Percentiles rank a stretch among this genome's conserved stretches.
These are phyloP conservation scores for Hypselothyrea guttata DNA, from an alignment of 2,888 invertebrate genomes.

Conservation along the genomic window DNA sequence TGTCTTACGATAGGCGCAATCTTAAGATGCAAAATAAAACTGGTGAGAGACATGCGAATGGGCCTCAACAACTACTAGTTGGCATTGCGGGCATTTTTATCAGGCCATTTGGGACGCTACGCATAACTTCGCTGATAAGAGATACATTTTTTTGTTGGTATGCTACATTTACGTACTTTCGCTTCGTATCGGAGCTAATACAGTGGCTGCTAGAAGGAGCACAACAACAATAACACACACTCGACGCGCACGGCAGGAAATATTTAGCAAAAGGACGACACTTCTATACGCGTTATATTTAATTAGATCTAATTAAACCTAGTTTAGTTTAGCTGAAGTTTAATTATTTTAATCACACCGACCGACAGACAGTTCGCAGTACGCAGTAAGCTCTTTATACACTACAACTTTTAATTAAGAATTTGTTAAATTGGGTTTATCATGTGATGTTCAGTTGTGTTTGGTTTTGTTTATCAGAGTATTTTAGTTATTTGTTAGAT, in stretches of 20 bases:
- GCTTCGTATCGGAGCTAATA: slow-evolving; percentile 39
- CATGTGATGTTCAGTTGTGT: slow-evolving; percentile 4
- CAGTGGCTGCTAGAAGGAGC: slow-evolving; percentile 39
- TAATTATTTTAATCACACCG: neutral
- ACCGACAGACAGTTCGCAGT: slow-evolving; percentile 7
- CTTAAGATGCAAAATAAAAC: slow-evolving; percentile 23
- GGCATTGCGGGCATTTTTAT: slow-evolving; percentile 38
- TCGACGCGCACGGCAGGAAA: slow-evolving; percentile 49
- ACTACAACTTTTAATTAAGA: too few relatives aligned
- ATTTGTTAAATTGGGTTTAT: too few relatives aligned
- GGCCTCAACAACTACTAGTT: slow-evolving; percentile 13
- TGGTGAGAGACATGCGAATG: slow-evolving; percentile 26
- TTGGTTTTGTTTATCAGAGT: slow-evolving; percentile 18
- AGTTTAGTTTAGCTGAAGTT: too few relatives aligned
- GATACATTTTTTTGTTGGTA: slow-evolving; percentile 68
- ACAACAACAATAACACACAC: slow-evolving; percentile 36
- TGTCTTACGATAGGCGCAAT: neutral
- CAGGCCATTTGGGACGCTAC: slow-evolving; percentile 44
- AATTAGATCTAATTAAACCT: too few relatives aligned
- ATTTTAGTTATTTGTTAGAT: slow-evolving; percentile 32
- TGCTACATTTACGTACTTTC: slow-evolving; percentile 67
- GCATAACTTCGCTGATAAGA: slow-evolving; percentile 66
- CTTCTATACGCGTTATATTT: neutral
- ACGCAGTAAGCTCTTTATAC: too few relatives aligned
- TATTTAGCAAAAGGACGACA: slow-evolving; percentile 20